phyloP scores from a whole-genome alignment of 2,888 invertebrate genomes.

The Hydroisotoma schaefferi region DNA sequence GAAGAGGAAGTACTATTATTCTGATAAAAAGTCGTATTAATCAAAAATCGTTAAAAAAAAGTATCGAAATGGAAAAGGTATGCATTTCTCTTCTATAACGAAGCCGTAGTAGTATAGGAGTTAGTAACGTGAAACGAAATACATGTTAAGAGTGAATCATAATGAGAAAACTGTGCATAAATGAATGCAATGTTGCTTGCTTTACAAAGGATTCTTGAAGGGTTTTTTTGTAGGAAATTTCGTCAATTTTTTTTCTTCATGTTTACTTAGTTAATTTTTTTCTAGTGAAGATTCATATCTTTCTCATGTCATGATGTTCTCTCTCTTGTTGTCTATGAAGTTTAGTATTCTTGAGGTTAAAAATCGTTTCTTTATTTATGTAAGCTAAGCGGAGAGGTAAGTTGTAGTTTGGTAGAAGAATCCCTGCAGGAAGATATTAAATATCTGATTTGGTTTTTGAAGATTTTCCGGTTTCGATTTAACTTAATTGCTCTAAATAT shows the following conservation, averaged over 20 bases:
- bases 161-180: background rate
- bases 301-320: constrained; percentile 1
- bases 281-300: background rate
- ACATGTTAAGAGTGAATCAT: constrained; percentile 1
- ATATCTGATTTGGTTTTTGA: background rate
- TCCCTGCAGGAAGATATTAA: background rate
- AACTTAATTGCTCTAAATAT: too few species aligned
- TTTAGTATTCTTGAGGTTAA: background rate
- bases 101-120: background rate
- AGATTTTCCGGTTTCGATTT: too few species aligned
- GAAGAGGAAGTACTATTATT: too few species aligned
- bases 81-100: too few species aligned
- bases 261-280: background rate
- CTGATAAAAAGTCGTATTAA: too few species aligned
- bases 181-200: background rate
- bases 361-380: too few species aligned
- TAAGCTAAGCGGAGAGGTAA: too few species aligned
- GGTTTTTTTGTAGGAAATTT: too few species aligned
- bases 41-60: too few species aligned
- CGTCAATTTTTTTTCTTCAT: background rate
- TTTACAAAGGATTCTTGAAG: constrained; percentile 6
- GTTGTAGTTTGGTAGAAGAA: background rate
- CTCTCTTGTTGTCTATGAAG: constrained; percentile 2
- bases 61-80: background rate
- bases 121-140: too few species aligned